A percentile compares a stretch with the other conserved stretches of the same genome.
Conservation (phyloP, 2,797 vertebrate species). For the Tauraco hartlaubi region DNA sequence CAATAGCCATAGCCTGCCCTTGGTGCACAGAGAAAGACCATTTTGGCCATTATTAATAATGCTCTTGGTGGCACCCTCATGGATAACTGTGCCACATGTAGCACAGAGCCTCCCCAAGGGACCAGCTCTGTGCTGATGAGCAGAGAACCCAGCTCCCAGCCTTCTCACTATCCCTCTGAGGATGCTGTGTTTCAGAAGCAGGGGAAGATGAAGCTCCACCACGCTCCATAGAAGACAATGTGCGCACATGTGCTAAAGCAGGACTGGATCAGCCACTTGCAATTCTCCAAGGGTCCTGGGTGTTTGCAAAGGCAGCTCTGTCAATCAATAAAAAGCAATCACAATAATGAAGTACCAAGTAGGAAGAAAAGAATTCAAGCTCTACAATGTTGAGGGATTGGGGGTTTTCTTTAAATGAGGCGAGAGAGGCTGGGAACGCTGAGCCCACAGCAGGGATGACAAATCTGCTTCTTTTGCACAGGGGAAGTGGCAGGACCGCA, state of each 20-base stretch:
- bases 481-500: background rate
- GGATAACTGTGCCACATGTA: background rate
- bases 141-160: background rate
- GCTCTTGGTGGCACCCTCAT: background rate
- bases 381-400: background rate
- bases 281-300: constrained; percentile 5
- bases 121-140: background rate
- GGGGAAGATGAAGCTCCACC: background rate
- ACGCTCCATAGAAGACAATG: fast-evolving
- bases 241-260: fast-evolving
- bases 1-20: background rate
- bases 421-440: constrained; percentile 37
- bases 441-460: constrained; percentile 14
- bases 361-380: constrained; percentile 58
- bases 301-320: constrained; percentile 43
- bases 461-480: constrained; percentile 43
- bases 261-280: background rate
- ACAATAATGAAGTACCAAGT: constrained; percentile 57
- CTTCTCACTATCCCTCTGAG: background rate
- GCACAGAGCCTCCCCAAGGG: background rate
- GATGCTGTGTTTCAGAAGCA: background rate
- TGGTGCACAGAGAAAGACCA: background rate
- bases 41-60: background rate
- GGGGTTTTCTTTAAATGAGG: constrained; percentile 43
- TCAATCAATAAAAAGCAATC: constrained; percentile 72